These are phyloP conservation scores for Halictus ligatus DNA, from an alignment of 2,888 invertebrate species.

Conservation along the genomic window DNA sequence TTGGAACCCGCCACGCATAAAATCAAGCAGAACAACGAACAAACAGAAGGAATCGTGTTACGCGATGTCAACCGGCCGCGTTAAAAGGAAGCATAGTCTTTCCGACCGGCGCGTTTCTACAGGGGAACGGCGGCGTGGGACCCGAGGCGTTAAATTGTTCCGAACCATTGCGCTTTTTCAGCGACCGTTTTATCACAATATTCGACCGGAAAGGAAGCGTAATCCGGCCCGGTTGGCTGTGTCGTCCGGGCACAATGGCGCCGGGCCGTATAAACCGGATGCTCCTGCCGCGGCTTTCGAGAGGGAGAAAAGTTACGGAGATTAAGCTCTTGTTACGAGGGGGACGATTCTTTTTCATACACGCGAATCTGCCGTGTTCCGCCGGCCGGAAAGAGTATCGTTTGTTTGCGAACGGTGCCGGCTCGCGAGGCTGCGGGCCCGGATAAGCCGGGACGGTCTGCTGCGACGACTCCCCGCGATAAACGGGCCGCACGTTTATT, in stretches of 20 bases:
- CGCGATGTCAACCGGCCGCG: background rate
- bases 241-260: conserved; percentile 40
- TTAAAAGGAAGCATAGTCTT: background rate
- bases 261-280: conserved; percentile 42
- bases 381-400: conserved; percentile 58
- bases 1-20: too few species aligned
- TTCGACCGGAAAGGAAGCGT: conserved; percentile 42
- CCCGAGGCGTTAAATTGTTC: conserved; percentile 22
- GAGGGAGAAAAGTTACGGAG: conserved; percentile 59
- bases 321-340: conserved; percentile 67
- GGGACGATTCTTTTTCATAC: conserved; percentile 59
- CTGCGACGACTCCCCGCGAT: conserved; percentile 52
- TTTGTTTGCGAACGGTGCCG: conserved; percentile 52
- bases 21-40: too few species aligned
- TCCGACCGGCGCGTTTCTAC: background rate
- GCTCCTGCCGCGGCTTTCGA: conserved; percentile 38
- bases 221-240: conserved; percentile 39
- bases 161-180: conserved; percentile 17
- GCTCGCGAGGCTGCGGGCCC: background rate
- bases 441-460: conserved; percentile 57
- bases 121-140: background rate
- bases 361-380: conserved; percentile 51
- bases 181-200: conserved; percentile 14
- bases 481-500: conserved; percentile 51
- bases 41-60: background rate